Evolutionary conservation across 1,140 invertebrate species (phyloP).

Genomic region (Subanguina moxae): DNA sequence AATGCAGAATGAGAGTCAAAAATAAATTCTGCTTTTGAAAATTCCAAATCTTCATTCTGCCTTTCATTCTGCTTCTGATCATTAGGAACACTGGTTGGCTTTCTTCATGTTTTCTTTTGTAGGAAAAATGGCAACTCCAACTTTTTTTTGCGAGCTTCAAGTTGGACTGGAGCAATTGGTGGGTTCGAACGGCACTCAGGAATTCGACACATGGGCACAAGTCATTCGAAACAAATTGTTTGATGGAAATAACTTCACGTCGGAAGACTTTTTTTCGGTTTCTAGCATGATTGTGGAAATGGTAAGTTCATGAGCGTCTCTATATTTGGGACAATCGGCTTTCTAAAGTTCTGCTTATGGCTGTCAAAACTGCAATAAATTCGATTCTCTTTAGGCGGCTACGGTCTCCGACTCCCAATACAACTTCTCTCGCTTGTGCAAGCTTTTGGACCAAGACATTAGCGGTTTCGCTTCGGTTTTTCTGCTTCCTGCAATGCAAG

Average conservation of each 20-base stretch:
- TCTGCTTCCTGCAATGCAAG: conserved; percentile 7
- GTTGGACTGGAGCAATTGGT: conserved; percentile 21
- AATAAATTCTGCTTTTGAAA: too few relatives aligned
- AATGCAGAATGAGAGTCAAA: too few relatives aligned
- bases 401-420: conserved; percentile 18
- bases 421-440: conserved; percentile 21
- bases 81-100: too few relatives aligned
- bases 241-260: background rate
- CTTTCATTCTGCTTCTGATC: too few relatives aligned
- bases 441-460: conserved; percentile 15
- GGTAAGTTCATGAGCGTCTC: background rate
- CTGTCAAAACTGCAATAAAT: too few relatives aligned
- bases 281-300: conserved; percentile 23
- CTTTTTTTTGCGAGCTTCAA: conserved; percentile 9
- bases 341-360: too few relatives aligned
- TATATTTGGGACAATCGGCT: too few relatives aligned
- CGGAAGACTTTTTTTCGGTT: conserved; percentile 12
- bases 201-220: conserved; percentile 22
- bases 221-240: conserved; percentile 14
- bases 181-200: background rate
- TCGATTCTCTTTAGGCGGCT: conserved; percentile 7
- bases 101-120: too few relatives aligned
- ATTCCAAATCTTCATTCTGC: too few relatives aligned
- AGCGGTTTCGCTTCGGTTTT: conserved; percentile 4
- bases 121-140: too few relatives aligned